Base-by-base conservation (phyloP, 2,797 vertebrate genomes). In the Apogon hyalosoma region DNA sequence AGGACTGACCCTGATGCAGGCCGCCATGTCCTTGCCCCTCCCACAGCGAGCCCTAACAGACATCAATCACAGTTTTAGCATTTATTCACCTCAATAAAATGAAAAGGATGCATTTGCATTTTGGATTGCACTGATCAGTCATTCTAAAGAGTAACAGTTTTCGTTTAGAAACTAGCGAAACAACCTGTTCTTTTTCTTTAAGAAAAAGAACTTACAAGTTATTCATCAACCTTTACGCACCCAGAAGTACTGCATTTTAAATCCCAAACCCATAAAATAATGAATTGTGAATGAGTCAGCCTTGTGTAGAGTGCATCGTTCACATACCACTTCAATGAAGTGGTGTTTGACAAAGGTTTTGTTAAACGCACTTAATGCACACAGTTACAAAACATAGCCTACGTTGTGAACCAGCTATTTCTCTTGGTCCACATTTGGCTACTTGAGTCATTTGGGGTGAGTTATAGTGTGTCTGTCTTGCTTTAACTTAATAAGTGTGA, bases 401-500 rank as follows among this genome's bases (percentile, higher is more conserved):
- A 40, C 66, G 49, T 51, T 46, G 54, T 49, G 62, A 68, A 69
- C 59, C 60, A 56, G 31, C 69, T 70, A 64, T 84, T 80, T 72
- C 60, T 77, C 65, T 50, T 66, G 61, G 51, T 56, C 47, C 42
- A 54, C 51, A 15, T 83, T 63, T 63, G 66, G 75, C 59, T 52
- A 65, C 48, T 76, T 66, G 49, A 63, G 50, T 80, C 50, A 69
- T 9, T 63, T 24, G 15, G 19, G 19, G 58, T 75, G 64, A 87
- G 39, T 73, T 80, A 80, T 58, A 24, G 53, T 54, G 66, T 57
- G 57, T 58, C 59, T 73, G 61, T 43, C 43, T 19, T 46, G 72
- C 40, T 31, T 74, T 73, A 43, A 77, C 56, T 58, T 68, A 79
- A 79, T 77, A 70, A 63, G 36, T 46, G 51, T 83, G 74, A 82